Evolutionary conservation across 2,888 invertebrate genomes (phyloP).

Genomic region (Amaurobius ferox): DNA sequence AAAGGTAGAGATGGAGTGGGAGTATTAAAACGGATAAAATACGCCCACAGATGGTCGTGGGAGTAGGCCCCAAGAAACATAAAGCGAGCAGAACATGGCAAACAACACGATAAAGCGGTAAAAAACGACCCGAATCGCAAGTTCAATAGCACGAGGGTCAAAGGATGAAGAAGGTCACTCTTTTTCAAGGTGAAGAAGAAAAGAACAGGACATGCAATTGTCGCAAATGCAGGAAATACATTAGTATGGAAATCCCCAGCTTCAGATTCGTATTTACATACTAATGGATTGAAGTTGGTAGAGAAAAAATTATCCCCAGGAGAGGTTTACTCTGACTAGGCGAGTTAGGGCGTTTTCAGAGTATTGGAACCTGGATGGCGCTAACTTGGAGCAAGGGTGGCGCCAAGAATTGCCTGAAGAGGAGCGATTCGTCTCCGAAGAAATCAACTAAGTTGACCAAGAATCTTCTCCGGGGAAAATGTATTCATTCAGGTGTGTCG

Average conservation of each 20-base stretch:
- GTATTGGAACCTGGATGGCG: too few relatives aligned
- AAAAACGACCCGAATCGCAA: not conserved
- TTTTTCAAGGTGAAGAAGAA: slow-evolving; percentile 7
- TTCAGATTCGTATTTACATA: not conserved
- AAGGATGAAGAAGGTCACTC: slow-evolving; percentile 9
- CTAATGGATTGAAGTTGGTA: not conserved
- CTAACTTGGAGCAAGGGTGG: too few relatives aligned
- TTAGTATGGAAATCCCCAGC: slow-evolving; percentile 6
- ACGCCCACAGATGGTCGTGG: slow-evolving; percentile 35
- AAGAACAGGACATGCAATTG: slow-evolving; percentile 12
- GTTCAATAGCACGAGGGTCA: slow-evolving; percentile 17
- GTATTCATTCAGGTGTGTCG: too few relatives aligned
- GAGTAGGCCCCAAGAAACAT: slow-evolving; percentile 24
- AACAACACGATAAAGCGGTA: slow-evolving; percentile 4
- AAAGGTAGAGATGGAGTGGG: slow-evolving; percentile 24
- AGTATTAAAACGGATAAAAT: slow-evolving; percentile 31
- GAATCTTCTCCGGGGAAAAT: too few relatives aligned
- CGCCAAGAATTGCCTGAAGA: too few relatives aligned
- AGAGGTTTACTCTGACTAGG: too few relatives aligned
- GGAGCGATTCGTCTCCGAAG: too few relatives aligned
- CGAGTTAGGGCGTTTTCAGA: too few relatives aligned
- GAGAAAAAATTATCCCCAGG: not conserved
- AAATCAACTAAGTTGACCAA: too few relatives aligned
- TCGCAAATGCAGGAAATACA: slow-evolving; percentile 2
- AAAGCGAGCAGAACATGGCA: slow-evolving; percentile 3